Conservation (phyloP, 2,113 vertebrate species). For the Vidua macroura region DNA sequence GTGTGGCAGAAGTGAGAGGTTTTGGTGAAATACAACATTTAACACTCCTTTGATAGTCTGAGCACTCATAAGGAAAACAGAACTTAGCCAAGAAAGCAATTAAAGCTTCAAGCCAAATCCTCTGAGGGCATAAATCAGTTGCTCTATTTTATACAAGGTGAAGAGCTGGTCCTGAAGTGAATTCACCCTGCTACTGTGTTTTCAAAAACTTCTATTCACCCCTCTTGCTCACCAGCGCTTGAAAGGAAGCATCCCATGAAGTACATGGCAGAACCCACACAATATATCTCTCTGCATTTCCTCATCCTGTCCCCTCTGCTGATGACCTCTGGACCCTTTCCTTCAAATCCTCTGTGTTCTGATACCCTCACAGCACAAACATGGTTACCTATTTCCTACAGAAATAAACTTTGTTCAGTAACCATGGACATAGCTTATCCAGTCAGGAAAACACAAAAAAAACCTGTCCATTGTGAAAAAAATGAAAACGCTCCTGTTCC, state of each 20-base stretch:
- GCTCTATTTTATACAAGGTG: background rate
- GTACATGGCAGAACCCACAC: slow-evolving; percentile 50
- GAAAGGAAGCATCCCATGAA: slow-evolving; percentile 63
- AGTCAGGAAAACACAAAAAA: slow-evolving; percentile 62
- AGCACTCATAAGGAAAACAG: slow-evolving; percentile 19
- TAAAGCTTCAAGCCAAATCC: slow-evolving; percentile 15
- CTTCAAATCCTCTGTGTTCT: slow-evolving; percentile 51
- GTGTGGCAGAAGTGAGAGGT: background rate
- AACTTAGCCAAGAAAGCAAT: slow-evolving; percentile 29
- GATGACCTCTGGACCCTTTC: slow-evolving; percentile 53
- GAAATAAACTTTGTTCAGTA: slow-evolving; percentile 66
- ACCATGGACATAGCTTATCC: slow-evolving; percentile 59
- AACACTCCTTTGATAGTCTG: background rate
- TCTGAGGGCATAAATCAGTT: slow-evolving; percentile 18
- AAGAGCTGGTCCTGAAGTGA: slow-evolving; percentile 5
- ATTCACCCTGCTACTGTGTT: slow-evolving; percentile 18
- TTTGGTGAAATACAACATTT: background rate
- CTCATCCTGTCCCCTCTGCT: slow-evolving; percentile 54
- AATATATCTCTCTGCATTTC: slow-evolving; percentile 52
- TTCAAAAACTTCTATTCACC: slow-evolving; percentile 39
- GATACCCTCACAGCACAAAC: slow-evolving; percentile 48
- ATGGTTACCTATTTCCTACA: slow-evolving; percentile 67
- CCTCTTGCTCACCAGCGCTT: background rate
- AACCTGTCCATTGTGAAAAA: slow-evolving; percentile 55
- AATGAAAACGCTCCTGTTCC: slow-evolving; percentile 15